These are phyloP conservation scores for Smutsia temminckii DNA, from an alignment of 2,797 vertebrate species.

Conservation along the genomic window DNA sequence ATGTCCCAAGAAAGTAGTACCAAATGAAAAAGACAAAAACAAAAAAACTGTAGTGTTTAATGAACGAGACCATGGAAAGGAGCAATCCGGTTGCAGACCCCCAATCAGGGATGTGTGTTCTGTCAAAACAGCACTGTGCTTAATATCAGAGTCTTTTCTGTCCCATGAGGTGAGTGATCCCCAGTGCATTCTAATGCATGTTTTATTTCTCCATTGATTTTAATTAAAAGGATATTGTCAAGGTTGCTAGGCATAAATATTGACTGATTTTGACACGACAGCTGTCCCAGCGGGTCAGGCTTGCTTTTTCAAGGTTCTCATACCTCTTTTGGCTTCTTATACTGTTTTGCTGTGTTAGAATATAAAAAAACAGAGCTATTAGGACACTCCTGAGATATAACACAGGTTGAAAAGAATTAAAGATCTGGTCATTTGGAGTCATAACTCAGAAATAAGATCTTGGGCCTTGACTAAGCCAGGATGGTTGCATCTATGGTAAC, in stretches of 20 bases:
- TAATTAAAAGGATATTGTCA: constrained; percentile 78
- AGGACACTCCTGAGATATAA: background rate
- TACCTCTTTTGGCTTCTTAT: background rate
- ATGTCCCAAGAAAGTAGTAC: background rate
- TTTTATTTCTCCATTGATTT: constrained; percentile 80
- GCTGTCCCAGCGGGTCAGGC: background rate
- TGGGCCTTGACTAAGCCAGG: background rate
- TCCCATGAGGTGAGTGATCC: constrained; percentile 49
- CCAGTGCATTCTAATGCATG: constrained; percentile 70
- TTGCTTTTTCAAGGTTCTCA: constrained; percentile 30
- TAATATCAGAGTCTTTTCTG: background rate
- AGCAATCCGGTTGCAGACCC: background rate
- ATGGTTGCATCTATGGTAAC: background rate
- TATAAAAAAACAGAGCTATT: background rate
- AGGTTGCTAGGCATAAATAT: constrained; percentile 77
- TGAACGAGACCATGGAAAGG: background rate
- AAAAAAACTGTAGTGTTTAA: background rate
- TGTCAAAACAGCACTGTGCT: background rate
- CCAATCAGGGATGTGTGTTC: accelerated
- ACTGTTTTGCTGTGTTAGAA: background rate
- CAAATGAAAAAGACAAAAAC: background rate
- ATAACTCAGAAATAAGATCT: background rate
- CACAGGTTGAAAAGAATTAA: background rate
- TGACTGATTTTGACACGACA: constrained; percentile 27
- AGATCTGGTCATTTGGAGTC: background rate